Percentiles rank a stretch among this genome's conserved stretches.
Conservation (phyloP, 2,113 vertebrate species). For the Origma solitaria region DNA sequence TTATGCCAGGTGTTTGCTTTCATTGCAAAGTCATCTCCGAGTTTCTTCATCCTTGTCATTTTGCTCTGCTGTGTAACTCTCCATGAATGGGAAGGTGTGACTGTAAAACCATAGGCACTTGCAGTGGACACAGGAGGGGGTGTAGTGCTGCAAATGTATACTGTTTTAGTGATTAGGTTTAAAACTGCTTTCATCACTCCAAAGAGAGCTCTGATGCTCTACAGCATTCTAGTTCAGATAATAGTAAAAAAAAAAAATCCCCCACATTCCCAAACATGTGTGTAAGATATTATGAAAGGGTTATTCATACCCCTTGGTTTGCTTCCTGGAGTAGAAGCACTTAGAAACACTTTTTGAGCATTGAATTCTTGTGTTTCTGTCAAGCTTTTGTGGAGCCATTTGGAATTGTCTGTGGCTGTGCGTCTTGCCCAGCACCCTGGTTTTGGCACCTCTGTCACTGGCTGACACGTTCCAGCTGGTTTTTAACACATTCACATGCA, state of each 20-base stretch:
- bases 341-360: not conserved
- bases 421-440: not conserved
- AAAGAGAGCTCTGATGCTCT: not conserved
- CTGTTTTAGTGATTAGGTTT: not conserved
- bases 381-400: not conserved
- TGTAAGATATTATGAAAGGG: not conserved
- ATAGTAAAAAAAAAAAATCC: not conserved
- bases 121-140: not conserved
- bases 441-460: not conserved
- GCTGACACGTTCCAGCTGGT: not conserved
- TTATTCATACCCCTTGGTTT: not conserved
- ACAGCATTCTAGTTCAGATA: not conserved
- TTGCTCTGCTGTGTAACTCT: not conserved
- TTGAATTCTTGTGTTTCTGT: not conserved
- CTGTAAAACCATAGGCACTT: not conserved
- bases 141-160: not conserved
- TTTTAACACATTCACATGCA: not conserved
- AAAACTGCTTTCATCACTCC: not conserved
- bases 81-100: not conserved
- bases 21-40: not conserved
- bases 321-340: not conserved
- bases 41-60: not conserved
- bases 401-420: not conserved
- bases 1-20: not conserved
- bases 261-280: not conserved